These are phyloP conservation scores for Tapirus terrestris DNA, from an alignment of 2,113 vertebrate species.

Conservation along the genomic window DNA sequence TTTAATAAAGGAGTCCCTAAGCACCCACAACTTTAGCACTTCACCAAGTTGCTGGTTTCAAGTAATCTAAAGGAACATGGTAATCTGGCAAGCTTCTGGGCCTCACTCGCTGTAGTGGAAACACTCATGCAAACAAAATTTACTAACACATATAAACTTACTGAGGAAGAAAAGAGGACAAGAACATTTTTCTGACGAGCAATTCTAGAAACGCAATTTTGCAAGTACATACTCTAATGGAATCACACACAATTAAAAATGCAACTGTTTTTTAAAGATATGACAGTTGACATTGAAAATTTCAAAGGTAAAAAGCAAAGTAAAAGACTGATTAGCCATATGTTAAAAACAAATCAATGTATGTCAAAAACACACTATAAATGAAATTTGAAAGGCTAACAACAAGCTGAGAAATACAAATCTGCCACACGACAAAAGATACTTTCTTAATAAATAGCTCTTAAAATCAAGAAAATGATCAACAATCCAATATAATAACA, in stretches of 20 bases:
- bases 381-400: neutral
- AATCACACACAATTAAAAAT: conserved; percentile 24
- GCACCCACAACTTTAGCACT: neutral
- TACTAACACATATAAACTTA: conserved; percentile 35
- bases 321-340: neutral
- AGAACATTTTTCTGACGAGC: conserved; percentile 1
- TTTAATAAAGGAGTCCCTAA: neutral
- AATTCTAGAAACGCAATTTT: conserved; percentile 13
- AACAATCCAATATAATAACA: neutral
- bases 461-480: neutral
- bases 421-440: neutral
- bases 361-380: neutral
- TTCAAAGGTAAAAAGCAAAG: conserved; percentile 10
- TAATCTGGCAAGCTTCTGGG: neutral
- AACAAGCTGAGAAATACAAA: conserved; percentile 41
- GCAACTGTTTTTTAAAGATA: neutral
- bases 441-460: neutral
- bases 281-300: neutral
- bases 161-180: neutral
- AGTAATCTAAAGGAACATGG: neutral
- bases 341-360: neutral
- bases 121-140: neutral
- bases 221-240: neutral
- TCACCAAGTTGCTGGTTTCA: neutral
- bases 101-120: neutral